Evolutionary conservation across 2,888 invertebrate species (phyloP).

Genomic region (Zonitis immaculata): DNA sequence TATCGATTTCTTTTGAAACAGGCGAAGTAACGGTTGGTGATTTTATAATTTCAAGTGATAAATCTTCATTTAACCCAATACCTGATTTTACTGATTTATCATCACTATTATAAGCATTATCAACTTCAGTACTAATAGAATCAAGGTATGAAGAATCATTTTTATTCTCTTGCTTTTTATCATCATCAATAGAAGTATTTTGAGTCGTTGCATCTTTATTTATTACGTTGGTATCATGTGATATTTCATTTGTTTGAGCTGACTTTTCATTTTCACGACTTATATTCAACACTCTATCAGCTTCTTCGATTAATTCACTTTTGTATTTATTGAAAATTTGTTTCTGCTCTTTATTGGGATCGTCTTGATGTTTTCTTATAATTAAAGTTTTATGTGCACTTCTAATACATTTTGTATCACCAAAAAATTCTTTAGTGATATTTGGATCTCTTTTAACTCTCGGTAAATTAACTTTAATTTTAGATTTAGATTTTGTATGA

Average conservation of each 20-base stretch:
- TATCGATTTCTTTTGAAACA: constrained; percentile 1
- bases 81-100: background rate
- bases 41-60: constrained; percentile 1
- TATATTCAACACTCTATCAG: constrained; percentile 2
- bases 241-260: no score
- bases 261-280: background rate
- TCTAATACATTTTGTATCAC: constrained; percentile 45
- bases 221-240: no score
- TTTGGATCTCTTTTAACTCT: constrained; percentile 25
- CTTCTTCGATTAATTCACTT: constrained; percentile 14
- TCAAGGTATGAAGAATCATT: no score
- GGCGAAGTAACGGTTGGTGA: background rate
- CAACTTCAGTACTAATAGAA: no score
- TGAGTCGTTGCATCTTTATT: no score
- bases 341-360: constrained; percentile 6
- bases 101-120: background rate
- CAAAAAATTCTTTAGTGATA: constrained; percentile 13
- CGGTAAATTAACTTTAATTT: constrained; percentile 33
- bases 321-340: constrained; percentile 10
- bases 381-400: constrained; percentile 62
- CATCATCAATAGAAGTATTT: no score
- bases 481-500: constrained; percentile 17
- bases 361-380: constrained; percentile 54
- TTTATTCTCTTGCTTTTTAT: no score
- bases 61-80: background rate